phyloP scores from a whole-genome alignment of 2,113 vertebrate genomes.

The Chloropsis cyanopogon region DNA sequence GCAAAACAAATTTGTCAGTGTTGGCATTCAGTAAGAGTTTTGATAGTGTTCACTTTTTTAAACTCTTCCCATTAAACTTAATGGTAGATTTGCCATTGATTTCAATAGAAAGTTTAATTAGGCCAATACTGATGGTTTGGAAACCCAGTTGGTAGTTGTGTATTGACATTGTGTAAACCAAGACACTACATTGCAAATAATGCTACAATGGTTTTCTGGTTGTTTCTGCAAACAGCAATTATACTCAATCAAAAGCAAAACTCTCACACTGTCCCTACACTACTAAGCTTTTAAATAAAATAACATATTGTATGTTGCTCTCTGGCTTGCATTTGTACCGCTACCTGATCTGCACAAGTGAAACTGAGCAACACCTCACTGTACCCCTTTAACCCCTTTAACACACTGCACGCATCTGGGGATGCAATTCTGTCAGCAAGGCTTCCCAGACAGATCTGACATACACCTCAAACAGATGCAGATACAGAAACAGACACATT shows the following conservation, averaged over 20 bases:
- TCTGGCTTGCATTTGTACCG: background rate
- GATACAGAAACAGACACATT: background rate
- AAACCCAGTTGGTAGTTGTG: background rate
- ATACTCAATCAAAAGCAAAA: background rate
- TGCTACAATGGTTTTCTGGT: background rate
- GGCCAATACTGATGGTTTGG: background rate
- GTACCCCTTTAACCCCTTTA: background rate
- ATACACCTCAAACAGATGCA: background rate
- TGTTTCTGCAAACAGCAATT: background rate
- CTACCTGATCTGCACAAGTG: background rate
- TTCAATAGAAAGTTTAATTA: background rate
- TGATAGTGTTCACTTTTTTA: background rate
- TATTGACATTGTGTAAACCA: background rate
- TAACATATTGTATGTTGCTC: fast-evolving
- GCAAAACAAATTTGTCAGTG: background rate
- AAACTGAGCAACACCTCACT: background rate
- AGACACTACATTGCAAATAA: background rate
- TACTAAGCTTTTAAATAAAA: background rate
- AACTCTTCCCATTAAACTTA: background rate
- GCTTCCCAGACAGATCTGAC: background rate
- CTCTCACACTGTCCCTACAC: background rate
- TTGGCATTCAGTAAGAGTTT: background rate
- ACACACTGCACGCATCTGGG: fast-evolving
- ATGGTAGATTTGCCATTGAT: background rate
- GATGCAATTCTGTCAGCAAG: background rate